Percentiles rank a stretch among this genome's conserved stretches.
Evolutionary conservation across 2,797 vertebrate species (phyloP).

Genomic region (Myripristis jacobus): DNA sequence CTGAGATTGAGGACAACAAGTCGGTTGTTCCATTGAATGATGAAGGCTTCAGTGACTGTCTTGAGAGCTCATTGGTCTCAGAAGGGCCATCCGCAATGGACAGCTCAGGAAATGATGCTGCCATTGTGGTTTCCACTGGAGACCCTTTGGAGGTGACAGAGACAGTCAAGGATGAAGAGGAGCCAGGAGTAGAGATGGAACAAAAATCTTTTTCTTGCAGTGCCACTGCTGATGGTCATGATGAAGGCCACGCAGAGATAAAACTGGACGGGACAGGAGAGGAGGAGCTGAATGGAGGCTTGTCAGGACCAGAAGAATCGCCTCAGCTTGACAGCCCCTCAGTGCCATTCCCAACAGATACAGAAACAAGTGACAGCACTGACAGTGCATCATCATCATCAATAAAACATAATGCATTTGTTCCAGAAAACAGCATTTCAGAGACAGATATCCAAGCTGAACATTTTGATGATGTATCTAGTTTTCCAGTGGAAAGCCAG

Average conservation of each 20-base stretch:
- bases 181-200: neutral
- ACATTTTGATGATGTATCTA: neutral
- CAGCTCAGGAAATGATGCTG: neutral
- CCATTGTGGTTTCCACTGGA: neutral
- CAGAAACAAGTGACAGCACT: neutral
- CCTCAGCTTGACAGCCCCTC: constrained; percentile 6
- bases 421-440: neutral
- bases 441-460: constrained; percentile 7
- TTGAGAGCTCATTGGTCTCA: constrained; percentile 16
- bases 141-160: constrained; percentile 22
- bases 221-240: neutral
- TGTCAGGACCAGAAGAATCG: constrained; percentile 19
- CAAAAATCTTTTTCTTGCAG: neutral
- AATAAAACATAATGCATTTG: neutral
- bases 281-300: constrained; percentile 15
- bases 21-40: neutral
- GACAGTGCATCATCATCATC: constrained; percentile 1
- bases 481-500: constrained; percentile 4
- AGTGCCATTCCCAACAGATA: neutral
- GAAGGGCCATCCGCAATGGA: neutral
- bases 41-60: neutral
- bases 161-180: neutral
- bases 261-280: neutral
- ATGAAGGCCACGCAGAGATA: constrained; percentile 10
- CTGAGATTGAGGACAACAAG: neutral